Evolutionary conservation across 2,113 vertebrate genomes (phyloP).

Genomic region (Saccopteryx leptura): DNA sequence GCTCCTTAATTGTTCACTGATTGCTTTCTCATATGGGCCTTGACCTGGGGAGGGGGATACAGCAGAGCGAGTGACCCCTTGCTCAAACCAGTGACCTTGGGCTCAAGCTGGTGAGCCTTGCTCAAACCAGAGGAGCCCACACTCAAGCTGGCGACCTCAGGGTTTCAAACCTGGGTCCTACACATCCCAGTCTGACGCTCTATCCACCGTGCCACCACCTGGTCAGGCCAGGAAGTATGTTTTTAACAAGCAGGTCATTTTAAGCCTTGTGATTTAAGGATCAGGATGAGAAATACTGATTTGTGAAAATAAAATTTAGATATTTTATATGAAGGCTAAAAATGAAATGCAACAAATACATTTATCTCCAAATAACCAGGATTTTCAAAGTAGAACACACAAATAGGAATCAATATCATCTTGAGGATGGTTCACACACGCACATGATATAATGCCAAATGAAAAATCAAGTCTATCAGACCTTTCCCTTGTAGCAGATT

Average conservation of each 20-base stretch:
- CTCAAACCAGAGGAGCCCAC: too few species aligned
- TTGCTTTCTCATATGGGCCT: too few species aligned
- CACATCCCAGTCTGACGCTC: too few species aligned
- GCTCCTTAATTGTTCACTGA: too few species aligned
- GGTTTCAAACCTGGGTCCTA: too few species aligned
- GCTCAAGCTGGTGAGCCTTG: too few species aligned
- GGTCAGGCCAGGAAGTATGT: neutral
- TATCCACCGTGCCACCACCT: too few species aligned
- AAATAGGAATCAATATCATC: neutral
- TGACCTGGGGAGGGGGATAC: too few species aligned
- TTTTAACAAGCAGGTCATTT: slow-evolving; percentile 51
- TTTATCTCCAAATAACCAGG: neutral
- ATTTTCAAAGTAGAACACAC: slow-evolving; percentile 28
- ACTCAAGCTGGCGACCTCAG: too few species aligned
- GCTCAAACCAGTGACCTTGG: too few species aligned
- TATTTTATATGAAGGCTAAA: neutral
- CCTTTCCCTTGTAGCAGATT: neutral
- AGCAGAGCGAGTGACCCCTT: too few species aligned
- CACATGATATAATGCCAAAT: neutral
- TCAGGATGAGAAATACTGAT: neutral
- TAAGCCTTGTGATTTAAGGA: slow-evolving; percentile 15
- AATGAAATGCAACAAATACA: slow-evolving; percentile 52
- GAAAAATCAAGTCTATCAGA: slow-evolving; percentile 1
- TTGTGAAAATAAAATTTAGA: slow-evolving; percentile 49
- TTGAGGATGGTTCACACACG: neutral